Evolutionary conservation across 2,113 vertebrate species (phyloP), one percentile per base, ranked within the genome.

Genomic region (Phyllopteryx taeniolatus): DNA sequence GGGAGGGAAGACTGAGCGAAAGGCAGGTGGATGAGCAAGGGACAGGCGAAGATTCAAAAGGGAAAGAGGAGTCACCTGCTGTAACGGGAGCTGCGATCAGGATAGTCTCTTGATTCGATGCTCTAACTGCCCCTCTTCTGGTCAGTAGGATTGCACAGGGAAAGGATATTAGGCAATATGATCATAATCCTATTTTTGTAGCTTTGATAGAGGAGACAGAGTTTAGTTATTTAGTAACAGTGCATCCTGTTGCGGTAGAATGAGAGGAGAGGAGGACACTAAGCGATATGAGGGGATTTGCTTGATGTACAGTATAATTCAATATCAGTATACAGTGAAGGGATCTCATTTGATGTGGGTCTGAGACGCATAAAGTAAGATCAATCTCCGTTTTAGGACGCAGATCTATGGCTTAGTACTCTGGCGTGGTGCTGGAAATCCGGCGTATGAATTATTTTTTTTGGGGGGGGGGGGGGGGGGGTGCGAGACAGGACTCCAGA

Each of bases 131-230:
- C 85, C 83, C 79, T 69, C 89, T 89, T 79, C 79, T 86, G 84
- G 82, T 53, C 68, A 5, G 49, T 8, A 5, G 0, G 0, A 60
- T 9, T 33, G 56, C 60, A 31, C 86, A 78, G 19, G 22, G 67
- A n/a, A 67, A 67, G 64, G 57, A 68, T n/a, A 11, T 65, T 22
- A n/a, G 8, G 9, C 59, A 72, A 75, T 76, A 46, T 56, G 63
- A 33, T 83, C 76, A 53, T 89, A 84, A 84, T 88, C 83, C 71
- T 75, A 73, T 84, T 86, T 79, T 81, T 84, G 64, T 68, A 78
- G 76, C 86, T 85, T 85, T 86, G 76, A 65, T 72, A 57, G 56
- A 27, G 3, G 22, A 12, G 70, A 20, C 47, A 39, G 5, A 14
- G 64, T 84, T 86, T 81, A 82, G 67, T 65, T 72, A 72, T 70